A percentile compares a stretch with the other conserved stretches of the same genome.
These are phyloP conservation scores for Oikopleura albicans DNA, from an alignment of 23 tunicate genomes.

Conservation along the genomic window DNA sequence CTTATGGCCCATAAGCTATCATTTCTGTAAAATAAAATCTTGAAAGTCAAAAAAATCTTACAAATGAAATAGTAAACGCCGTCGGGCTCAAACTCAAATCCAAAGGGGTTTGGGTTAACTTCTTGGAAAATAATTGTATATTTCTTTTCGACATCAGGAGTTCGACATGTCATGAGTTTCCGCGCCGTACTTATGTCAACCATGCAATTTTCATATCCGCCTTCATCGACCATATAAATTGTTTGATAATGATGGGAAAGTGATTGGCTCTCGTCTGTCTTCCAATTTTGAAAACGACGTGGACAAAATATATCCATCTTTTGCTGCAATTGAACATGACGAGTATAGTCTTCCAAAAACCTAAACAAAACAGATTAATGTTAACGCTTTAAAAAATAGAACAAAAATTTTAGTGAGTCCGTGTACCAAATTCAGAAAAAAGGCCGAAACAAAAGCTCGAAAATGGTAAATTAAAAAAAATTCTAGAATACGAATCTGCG, in stretches of 20 bases:
- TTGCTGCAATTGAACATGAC: not conserved
- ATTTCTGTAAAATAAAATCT: too few species aligned
- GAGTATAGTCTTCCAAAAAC: not conserved
- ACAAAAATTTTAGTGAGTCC: too few species aligned
- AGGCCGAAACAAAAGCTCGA: too few species aligned
- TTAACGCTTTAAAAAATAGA: too few species aligned
- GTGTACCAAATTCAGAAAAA: too few species aligned
- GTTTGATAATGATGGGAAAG: not conserved
- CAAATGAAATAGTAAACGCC: constrained; percentile 66
- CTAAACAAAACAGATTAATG: not conserved
- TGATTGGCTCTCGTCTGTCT: not conserved
- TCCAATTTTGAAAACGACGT: not conserved
- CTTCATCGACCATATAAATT: not conserved
- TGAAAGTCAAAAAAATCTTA: too few species aligned
- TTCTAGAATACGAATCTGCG: too few species aligned
- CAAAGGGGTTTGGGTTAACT: constrained; percentile 75
- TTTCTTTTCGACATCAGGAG: constrained; percentile 56
- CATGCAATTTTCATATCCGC: not conserved
- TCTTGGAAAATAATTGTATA: constrained; percentile 65
- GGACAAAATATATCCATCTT: not conserved
- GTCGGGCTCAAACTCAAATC: constrained; percentile 47
- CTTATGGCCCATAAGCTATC: too few species aligned
- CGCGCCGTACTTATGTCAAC: constrained; percentile 26
- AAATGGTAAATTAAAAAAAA: too few species aligned
- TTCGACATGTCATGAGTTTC: constrained; percentile 45